phyloP scores from a whole-genome alignment of 2,797 vertebrate species.

The Parambassis ranga region DNA sequence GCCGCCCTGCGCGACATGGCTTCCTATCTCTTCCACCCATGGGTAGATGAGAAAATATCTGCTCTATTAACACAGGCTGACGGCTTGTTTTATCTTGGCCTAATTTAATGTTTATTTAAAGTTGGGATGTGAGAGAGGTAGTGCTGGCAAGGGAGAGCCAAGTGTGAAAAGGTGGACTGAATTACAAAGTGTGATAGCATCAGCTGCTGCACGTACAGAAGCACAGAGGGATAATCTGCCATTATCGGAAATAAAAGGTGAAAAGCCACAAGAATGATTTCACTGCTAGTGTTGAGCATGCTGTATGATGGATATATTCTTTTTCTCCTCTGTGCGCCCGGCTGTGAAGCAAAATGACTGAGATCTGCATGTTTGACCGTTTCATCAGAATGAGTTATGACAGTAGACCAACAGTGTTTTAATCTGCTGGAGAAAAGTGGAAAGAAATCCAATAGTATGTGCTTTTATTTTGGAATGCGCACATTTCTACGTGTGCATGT shows the following conservation, averaged over 20 bases:
- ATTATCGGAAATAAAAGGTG: slow-evolving; percentile 52
- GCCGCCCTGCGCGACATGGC: slow-evolving; percentile 2
- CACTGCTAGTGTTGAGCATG: not conserved
- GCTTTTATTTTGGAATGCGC: not conserved
- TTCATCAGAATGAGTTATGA: not conserved
- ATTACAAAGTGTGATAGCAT: slow-evolving; percentile 50
- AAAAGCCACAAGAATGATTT: slow-evolving; percentile 39
- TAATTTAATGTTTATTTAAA: slow-evolving; percentile 77
- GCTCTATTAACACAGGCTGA: slow-evolving; percentile 50
- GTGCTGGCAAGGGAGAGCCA: slow-evolving; percentile 12
- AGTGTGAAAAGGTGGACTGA: slow-evolving; percentile 55
- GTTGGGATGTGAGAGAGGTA: slow-evolving; percentile 39
- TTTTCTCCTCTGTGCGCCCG: not conserved
- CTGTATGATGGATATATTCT: not conserved
- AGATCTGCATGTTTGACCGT: not conserved
- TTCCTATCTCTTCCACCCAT: slow-evolving; percentile 39
- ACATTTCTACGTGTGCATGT: not conserved
- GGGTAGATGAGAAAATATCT: slow-evolving; percentile 57
- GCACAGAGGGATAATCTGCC: slow-evolving; percentile 36
- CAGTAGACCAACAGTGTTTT: not conserved
- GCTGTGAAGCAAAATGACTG: not conserved
- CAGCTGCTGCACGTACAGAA: slow-evolving; percentile 37
- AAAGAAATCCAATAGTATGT: not conserved
- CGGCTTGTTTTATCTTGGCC: slow-evolving; percentile 67
- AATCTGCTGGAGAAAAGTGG: not conserved